Conservation (phyloP, 2,113 vertebrate species). For the Lycaon pictus region DNA sequence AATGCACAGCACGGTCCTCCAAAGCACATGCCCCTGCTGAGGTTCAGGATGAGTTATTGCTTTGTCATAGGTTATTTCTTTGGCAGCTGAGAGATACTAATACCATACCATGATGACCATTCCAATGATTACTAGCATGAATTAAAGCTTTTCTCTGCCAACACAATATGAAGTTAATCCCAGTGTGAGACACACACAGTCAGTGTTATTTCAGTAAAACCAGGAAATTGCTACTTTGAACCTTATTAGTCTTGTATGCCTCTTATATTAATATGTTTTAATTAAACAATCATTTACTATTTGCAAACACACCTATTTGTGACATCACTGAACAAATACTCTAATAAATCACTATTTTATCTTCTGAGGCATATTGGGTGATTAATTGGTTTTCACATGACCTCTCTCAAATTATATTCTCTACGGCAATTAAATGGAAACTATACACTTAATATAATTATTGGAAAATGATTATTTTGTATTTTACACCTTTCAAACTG, state of each 20-base stretch:
- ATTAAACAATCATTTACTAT: neutral
- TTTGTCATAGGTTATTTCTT: neutral
- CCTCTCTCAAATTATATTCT: constrained; percentile 23
- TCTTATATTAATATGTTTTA: constrained; percentile 21
- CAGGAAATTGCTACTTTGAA: neutral
- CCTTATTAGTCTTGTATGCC: neutral
- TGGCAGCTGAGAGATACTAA: neutral
- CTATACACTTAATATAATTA: neutral
- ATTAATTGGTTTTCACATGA: neutral
- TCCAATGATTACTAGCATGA: neutral
- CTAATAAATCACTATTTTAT: neutral
- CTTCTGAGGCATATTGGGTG: neutral
- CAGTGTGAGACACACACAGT: neutral
- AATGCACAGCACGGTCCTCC: neutral
- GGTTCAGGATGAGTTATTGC: neutral
- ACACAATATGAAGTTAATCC: neutral
- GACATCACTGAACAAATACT: neutral
- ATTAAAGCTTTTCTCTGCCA: neutral
- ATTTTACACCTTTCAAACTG: neutral
- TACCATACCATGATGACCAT: neutral
- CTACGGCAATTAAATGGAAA: constrained; percentile 1
- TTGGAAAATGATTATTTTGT: constrained; percentile 4
- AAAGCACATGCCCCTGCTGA: neutral
- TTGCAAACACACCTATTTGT: neutral
- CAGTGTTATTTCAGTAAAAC: neutral